Evolutionary conservation across 2,113 vertebrate species (phyloP).

Genomic region (Rhinoderma darwinii): DNA sequence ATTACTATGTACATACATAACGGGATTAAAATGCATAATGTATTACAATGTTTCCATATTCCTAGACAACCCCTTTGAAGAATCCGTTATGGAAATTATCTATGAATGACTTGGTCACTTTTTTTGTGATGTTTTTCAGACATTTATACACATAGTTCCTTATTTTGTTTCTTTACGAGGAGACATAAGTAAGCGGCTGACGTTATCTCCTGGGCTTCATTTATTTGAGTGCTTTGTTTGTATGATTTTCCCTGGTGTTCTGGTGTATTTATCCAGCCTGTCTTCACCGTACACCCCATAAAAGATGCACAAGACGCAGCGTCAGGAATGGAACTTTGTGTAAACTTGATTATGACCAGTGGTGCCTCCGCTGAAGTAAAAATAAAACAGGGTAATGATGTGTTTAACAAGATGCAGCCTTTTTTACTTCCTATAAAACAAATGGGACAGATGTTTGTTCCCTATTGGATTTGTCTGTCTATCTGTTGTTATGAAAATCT

Average conservation of each 20-base stretch:
- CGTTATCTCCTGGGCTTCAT: neutral
- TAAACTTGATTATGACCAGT: conserved; percentile 41
- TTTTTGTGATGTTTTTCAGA: neutral
- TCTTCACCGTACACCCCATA: conserved; percentile 41
- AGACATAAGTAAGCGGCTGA: conserved; percentile 7
- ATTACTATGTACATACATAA: no score
- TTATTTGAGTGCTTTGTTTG: neutral
- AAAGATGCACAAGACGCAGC: conserved; percentile 22
- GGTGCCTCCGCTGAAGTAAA: conserved; percentile 39
- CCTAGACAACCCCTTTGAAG: neutral
- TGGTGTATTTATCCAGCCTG: conserved; percentile 20
- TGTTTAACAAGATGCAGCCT: conserved; percentile 54
- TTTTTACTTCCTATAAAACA: neutral
- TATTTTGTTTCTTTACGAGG: neutral
- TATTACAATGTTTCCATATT: neutral
- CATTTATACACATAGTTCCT: neutral
- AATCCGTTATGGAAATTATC: neutral
- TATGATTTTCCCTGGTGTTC: conserved; percentile 11
- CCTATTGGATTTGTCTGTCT: conserved; percentile 31
- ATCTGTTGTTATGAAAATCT: conserved; percentile 22
- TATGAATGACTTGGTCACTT: neutral
- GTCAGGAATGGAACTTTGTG: conserved; percentile 10
- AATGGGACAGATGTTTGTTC: conserved; percentile 48
- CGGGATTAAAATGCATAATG: no score
- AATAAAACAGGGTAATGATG: conserved; percentile 51